These are phyloP conservation scores for Melanaphis sacchari DNA, from an alignment of 1,140 invertebrate species.

Conservation along the genomic window DNA sequence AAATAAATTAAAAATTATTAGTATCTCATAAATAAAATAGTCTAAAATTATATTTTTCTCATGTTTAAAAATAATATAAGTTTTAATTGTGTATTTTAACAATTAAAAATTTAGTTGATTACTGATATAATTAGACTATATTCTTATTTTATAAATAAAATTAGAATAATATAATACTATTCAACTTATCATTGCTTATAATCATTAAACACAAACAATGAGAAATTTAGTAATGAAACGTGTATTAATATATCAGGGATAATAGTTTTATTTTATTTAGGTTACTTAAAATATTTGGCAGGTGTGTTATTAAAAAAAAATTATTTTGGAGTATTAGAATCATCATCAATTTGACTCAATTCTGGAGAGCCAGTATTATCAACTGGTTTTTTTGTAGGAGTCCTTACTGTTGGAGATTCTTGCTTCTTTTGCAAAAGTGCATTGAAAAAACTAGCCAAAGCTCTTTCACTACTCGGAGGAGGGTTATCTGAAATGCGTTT, in stretches of 20 bases:
- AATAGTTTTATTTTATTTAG: not conserved
- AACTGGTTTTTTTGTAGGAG: conserved; percentile 31
- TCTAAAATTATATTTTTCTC: not conserved
- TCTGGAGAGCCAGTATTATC: conserved; percentile 22
- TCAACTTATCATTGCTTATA: not conserved
- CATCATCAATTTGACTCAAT: conserved; percentile 32
- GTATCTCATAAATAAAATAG: not conserved
- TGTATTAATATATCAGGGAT: not conserved
- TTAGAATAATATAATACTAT: not conserved
- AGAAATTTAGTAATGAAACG: not conserved
- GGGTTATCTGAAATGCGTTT: conserved; percentile 64
- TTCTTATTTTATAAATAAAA: not conserved
- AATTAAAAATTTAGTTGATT: not conserved
- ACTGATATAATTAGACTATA: not conserved
- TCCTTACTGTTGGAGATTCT: conserved; percentile 61
- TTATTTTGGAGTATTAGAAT: conserved; percentile 49
- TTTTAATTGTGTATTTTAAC: not conserved
- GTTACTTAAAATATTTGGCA: conserved; percentile 10
- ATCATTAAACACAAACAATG: not conserved
- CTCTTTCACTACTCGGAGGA: conserved; percentile 78
- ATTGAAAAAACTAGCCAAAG: conserved; percentile 98
- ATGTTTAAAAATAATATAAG: not conserved
- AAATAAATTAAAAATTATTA: not conserved
- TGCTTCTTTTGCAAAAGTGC: conserved; percentile 92
- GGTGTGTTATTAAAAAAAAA: not conserved